These are phyloP conservation scores for Parasteatoda tepidariorum DNA, from an alignment of 1,140 invertebrate genomes.

Conservation along the genomic window DNA sequence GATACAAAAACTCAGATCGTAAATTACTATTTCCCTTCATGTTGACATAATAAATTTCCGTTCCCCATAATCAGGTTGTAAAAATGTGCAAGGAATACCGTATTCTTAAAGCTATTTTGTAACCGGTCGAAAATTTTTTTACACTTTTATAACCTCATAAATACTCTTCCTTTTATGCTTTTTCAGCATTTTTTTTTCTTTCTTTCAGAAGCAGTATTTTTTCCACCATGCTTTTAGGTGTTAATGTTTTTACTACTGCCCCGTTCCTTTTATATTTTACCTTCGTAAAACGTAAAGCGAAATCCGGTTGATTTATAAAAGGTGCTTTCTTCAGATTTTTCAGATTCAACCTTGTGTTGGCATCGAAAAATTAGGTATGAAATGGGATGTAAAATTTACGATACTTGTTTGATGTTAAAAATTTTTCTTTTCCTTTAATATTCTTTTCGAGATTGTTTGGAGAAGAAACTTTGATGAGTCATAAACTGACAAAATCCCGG, in stretches of 20 bases:
- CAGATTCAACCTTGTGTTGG: not conserved
- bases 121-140: slow-evolving; percentile 35
- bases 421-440: not conserved
- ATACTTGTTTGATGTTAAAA: not conserved
- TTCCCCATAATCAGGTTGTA: slow-evolving; percentile 26
- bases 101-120: slow-evolving; percentile 43
- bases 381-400: slow-evolving; percentile 39
- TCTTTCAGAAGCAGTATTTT: not conserved
- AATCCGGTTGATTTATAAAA: slow-evolving; percentile 26
- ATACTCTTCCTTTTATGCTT: slow-evolving; percentile 30
- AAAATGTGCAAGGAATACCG: slow-evolving; percentile 37
- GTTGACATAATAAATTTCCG: slow-evolving; percentile 30
- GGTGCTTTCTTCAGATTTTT: slow-evolving; percentile 36
- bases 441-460: not conserved
- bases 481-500: too few relatives aligned
- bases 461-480: too few relatives aligned
- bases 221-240: not conserved
- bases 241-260: slow-evolving; percentile 40
- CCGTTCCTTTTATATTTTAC: not conserved
- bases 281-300: slow-evolving; percentile 14
- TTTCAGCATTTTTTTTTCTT: slow-evolving; percentile 15
- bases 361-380: not conserved
- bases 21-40: not conserved
- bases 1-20: not conserved
- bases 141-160: slow-evolving; percentile 34